Evolutionary conservation across 92 coral and sea anemone species (phyloP).

Genomic region (Bergia sp.): DNA sequence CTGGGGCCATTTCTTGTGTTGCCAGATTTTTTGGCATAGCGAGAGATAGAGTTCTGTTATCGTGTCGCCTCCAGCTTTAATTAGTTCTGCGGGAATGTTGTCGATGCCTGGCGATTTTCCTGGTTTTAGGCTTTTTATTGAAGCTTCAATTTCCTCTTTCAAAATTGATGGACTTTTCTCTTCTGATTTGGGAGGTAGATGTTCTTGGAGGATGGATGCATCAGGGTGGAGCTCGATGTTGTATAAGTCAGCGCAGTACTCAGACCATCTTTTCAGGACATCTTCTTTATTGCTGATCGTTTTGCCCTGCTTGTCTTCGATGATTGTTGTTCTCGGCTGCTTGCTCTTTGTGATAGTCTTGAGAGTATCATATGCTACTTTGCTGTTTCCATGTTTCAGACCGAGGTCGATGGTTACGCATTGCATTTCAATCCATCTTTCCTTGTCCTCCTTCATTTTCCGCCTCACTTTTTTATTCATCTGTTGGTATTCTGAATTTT

Average conservation of each 20-base stretch:
- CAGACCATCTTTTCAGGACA: conserved; percentile 5
- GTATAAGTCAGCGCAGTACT: background rate
- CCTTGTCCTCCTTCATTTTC: no score
- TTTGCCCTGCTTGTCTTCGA: conserved; percentile 22
- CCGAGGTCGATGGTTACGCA: background rate
- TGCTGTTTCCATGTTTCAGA: background rate
- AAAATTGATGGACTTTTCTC: background rate
- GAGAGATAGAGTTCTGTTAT: background rate
- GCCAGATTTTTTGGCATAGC: conserved; percentile 11
- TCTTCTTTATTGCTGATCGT: background rate
- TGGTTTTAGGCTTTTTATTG: background rate
- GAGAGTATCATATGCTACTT: background rate
- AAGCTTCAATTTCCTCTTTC: background rate
- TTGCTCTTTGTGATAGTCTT: conserved; percentile 11
- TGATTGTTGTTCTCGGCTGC: conserved; percentile 3
- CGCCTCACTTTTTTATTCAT: no score
- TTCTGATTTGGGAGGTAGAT: background rate
- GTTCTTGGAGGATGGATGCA: background rate
- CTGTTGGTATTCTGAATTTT: no score
- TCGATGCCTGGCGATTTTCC: conserved; percentile 17
- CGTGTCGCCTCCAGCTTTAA: conserved; percentile 8
- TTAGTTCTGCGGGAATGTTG: conserved; percentile 19
- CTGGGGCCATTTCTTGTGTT: conserved; percentile 1
- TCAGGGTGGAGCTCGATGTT: conserved; percentile 16
- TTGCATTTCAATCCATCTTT: background rate